Percentiles rank a stretch among this genome's conserved stretches.
These are phyloP conservation scores for Drosophila subpulchrella DNA, from an alignment of 1,140 invertebrate genomes.

Conservation along the genomic window DNA sequence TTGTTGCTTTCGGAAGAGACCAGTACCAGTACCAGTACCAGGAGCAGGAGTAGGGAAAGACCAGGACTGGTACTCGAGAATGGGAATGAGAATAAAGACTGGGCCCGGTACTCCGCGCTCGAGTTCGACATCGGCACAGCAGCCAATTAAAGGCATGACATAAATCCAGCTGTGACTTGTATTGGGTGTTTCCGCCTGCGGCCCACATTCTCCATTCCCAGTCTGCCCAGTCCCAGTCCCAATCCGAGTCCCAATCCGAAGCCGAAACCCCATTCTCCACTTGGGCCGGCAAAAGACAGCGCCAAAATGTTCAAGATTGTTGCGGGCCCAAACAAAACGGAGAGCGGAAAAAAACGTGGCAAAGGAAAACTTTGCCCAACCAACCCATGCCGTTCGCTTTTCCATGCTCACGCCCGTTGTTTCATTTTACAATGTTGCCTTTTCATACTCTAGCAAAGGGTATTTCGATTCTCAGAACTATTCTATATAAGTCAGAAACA, in stretches of 20 bases:
- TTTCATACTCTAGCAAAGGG: constrained; percentile 13
- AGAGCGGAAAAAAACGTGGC: constrained; percentile 44
- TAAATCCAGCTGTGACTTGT: constrained; percentile 84
- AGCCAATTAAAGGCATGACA: constrained; percentile 84
- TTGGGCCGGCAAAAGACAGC: constrained; percentile 58
- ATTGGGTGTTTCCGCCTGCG: constrained; percentile 84
- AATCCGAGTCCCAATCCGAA: constrained; percentile 1
- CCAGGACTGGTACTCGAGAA: constrained; percentile 11
- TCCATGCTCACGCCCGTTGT: constrained; percentile 76
- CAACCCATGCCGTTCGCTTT: constrained; percentile 58
- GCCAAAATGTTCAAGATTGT: constrained; percentile 79
- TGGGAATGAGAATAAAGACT: constrained; percentile 8
- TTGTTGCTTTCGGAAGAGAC: constrained; percentile 54
- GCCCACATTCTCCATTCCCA: constrained; percentile 74
- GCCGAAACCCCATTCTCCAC: constrained; percentile 12
- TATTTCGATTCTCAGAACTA: too few species aligned
- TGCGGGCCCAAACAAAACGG: constrained; percentile 72
- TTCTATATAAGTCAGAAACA: neutral
- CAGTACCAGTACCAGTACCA: neutral
- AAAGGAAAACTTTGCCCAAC: constrained; percentile 57
- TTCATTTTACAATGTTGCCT: constrained; percentile 70
- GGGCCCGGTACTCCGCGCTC: constrained; percentile 19
- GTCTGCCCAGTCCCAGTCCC: constrained; percentile 30
- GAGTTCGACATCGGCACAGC: constrained; percentile 72
- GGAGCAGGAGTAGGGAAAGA: constrained; percentile 12